These are phyloP conservation scores for Syngnathus acus DNA, from an alignment of 2,797 vertebrate genomes.

Conservation along the genomic window DNA sequence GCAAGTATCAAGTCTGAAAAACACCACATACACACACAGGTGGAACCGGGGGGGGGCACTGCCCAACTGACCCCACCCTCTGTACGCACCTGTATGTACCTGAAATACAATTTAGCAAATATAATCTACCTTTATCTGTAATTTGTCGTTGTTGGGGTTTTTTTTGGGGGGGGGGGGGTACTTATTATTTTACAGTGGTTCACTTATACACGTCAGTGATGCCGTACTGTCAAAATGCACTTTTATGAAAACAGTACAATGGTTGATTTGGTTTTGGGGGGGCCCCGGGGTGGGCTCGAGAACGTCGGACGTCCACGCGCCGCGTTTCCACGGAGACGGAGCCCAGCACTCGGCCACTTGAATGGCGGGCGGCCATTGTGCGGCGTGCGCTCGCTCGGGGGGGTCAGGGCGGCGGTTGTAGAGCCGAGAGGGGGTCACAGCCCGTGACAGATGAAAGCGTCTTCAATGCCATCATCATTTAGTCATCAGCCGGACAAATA, in stretches of 20 bases:
- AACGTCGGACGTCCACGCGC: constrained; percentile 8
- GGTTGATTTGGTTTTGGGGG: background rate
- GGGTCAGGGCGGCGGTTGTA: constrained; percentile 54
- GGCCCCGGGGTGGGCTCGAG: background rate
- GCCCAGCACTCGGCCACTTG: constrained; percentile 76
- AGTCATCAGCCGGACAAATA: constrained; percentile 72
- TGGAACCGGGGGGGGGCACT: background rate
- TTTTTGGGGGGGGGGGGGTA: too few species aligned
- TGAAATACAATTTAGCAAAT: too few species aligned
- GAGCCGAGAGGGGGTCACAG: constrained; percentile 50
- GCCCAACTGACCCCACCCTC: too few species aligned
- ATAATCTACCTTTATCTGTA: too few species aligned
- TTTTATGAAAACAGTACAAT: too few species aligned
- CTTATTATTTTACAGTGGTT: too few species aligned
- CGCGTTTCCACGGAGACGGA: constrained; percentile 80
- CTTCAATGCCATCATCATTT: constrained; percentile 89
- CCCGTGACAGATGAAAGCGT: constrained; percentile 81
- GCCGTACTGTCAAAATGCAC: too few species aligned
- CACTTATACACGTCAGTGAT: too few species aligned
- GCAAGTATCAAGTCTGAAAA: background rate
- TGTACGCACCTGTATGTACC: too few species aligned
- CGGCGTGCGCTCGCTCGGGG: constrained; percentile 42
- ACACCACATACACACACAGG: background rate
- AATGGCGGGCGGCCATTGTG: constrained; percentile 66
- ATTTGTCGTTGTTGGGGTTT: too few species aligned